Conservation (phyloP, 2,888 invertebrate species). For the Patella depressa region DNA sequence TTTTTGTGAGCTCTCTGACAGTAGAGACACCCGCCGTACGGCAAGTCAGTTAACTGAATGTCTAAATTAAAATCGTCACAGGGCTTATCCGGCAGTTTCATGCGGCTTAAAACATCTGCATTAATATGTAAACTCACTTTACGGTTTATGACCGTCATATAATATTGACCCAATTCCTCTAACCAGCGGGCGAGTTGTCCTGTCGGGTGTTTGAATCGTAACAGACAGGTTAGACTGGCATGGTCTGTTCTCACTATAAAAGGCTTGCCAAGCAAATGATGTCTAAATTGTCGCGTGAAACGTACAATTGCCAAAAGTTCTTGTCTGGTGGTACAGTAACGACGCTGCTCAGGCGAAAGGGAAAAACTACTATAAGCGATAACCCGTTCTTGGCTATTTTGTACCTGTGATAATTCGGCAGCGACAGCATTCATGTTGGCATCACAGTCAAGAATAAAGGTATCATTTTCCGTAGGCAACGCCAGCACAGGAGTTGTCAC, state of each 20-base stretch:
- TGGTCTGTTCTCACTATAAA: slow-evolving; percentile 32
- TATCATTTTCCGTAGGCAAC: no score
- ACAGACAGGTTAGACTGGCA: slow-evolving; percentile 23
- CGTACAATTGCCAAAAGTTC: not conserved
- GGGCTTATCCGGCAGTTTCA: no score
- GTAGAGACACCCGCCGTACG: no score
- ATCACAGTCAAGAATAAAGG: slow-evolving; percentile 31
- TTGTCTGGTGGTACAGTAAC: slow-evolving; percentile 25
- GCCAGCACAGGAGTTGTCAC: no score
- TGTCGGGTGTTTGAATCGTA: slow-evolving; percentile 14
- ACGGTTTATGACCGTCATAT: not conserved
- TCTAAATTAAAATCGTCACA: no score
- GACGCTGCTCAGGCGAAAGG: slow-evolving; percentile 25
- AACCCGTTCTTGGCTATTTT: slow-evolving; percentile 26
- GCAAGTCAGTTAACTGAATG: no score
- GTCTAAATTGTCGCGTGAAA: not conserved
- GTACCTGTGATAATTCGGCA: not conserved
- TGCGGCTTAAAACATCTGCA: no score
- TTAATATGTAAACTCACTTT: no score
- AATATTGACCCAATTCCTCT: slow-evolving; percentile 15
- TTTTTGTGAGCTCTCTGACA: no score
- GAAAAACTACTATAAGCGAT: slow-evolving; percentile 30
- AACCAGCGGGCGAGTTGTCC: slow-evolving; percentile 28
- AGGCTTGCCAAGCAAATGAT: slow-evolving; percentile 26
- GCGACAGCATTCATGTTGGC: not conserved